Evolutionary conservation across 2,888 invertebrate genomes (phyloP).

Genomic region (Dusona sp.): DNA sequence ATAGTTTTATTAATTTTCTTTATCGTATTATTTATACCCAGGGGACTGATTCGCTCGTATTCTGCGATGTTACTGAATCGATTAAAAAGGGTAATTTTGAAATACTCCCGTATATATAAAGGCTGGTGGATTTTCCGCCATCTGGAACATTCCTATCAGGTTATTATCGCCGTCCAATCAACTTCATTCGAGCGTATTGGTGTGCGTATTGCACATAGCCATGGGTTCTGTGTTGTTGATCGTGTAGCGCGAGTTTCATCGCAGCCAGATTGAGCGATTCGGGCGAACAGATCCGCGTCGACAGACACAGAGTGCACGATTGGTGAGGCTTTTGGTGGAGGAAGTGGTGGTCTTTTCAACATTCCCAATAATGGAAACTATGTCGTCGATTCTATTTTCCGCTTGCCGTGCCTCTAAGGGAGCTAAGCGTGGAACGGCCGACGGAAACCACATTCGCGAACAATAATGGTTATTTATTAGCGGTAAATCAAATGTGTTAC

Average conservation of each 20-base stretch:
- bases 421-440: conserved; percentile 51
- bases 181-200: conserved; percentile 74
- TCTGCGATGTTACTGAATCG: conserved; percentile 41
- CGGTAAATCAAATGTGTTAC: conserved; percentile 84
- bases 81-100: conserved; percentile 61
- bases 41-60: not conserved
- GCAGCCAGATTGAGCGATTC: conserved; percentile 50
- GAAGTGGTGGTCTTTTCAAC: conserved; percentile 71
- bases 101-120: conserved; percentile 28
- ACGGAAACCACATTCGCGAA: conserved; percentile 74
- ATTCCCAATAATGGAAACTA: conserved; percentile 83
- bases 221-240: conserved; percentile 50
- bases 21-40: not conserved
- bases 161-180: conserved; percentile 80
- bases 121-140: conserved; percentile 67
- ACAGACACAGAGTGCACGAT: conserved; percentile 55
- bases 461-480: conserved; percentile 84
- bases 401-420: conserved; percentile 72
- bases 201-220: conserved; percentile 45
- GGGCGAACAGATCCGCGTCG: conserved; percentile 22
- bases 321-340: conserved; percentile 48
- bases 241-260: conserved; percentile 45
- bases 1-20: not conserved
- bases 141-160: conserved; percentile 75
- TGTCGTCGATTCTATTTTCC: conserved; percentile 84